Conservation (phyloP, 2,888 invertebrate species). For the Mythimna loreyi region DNA sequence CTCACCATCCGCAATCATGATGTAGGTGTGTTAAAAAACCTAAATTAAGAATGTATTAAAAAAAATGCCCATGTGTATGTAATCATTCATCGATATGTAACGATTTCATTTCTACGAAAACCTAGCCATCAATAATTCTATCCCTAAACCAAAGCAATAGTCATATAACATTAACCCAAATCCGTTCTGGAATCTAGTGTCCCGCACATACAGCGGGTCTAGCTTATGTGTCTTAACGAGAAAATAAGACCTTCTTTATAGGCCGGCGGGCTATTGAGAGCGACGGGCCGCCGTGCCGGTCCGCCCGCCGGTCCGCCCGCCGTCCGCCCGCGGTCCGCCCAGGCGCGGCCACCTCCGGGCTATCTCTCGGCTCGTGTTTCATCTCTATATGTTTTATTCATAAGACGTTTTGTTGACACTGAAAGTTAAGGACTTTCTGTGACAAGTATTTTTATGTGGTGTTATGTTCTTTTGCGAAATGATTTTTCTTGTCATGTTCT, state of each 20-base stretch:
- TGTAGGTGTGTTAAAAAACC: too few relatives aligned
- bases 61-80: too few relatives aligned
- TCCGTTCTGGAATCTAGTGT: conserved; percentile 28
- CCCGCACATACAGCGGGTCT: conserved; percentile 40
- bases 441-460: conserved; percentile 33
- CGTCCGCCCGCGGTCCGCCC: conserved; percentile 5
- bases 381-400: conserved; percentile 54
- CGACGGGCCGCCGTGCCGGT: conserved; percentile 16
- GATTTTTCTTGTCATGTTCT: conserved; percentile 15
- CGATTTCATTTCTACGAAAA: background rate
- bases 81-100: conserved; percentile 1
- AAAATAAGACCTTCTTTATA: conserved; percentile 51
- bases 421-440: conserved; percentile 43
- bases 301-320: conserved; percentile 10
- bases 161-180: conserved; percentile 14
- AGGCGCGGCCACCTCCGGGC: conserved; percentile 8
- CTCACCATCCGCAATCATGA: too few relatives aligned
- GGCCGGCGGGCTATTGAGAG: conserved; percentile 35
- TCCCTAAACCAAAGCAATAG: conserved; percentile 20
- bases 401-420: conserved; percentile 48
- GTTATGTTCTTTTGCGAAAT: conserved; percentile 12
- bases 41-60: too few relatives aligned
- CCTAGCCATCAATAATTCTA: background rate
- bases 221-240: conserved; percentile 53
- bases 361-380: conserved; percentile 39